Percentiles rank a stretch among this genome's conserved stretches.
Conservation (phyloP, 2,797 vertebrate genomes). For the Enteromius afrohamiltoni region DNA sequence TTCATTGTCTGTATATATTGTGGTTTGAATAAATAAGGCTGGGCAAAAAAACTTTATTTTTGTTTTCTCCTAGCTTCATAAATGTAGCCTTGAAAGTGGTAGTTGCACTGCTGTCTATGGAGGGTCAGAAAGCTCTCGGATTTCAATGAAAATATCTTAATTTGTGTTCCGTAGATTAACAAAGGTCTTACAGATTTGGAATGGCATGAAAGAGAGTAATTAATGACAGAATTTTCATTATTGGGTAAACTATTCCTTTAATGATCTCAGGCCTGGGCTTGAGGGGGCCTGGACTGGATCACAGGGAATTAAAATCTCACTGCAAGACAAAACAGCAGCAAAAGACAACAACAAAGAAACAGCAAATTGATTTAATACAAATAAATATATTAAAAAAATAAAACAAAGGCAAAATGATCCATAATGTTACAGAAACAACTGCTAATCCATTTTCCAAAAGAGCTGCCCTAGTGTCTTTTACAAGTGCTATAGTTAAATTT, state of each 20-base stretch:
- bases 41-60: background rate
- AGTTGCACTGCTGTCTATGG: background rate
- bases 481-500: background rate
- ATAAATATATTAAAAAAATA: background rate
- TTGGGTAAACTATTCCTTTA: no score
- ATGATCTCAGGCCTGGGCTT: background rate
- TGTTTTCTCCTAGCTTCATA: background rate
- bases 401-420: background rate
- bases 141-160: no score
- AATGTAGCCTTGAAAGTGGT: background rate
- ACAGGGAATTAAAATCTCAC: background rate
- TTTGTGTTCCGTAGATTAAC: no score
- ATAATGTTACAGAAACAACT: background rate
- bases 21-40: background rate
- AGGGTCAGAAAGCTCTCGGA: background rate
- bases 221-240: no score
- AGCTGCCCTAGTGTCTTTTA: background rate
- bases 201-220: no score
- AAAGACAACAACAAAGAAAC: background rate
- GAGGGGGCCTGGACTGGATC: background rate
- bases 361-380: background rate
- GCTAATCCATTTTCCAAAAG: background rate
- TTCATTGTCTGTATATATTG: background rate
- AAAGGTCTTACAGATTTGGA: no score
- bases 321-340: background rate